Base-by-base conservation (phyloP, 1,140 invertebrate species). In the Thaumetopoea pityocampa region DNA sequence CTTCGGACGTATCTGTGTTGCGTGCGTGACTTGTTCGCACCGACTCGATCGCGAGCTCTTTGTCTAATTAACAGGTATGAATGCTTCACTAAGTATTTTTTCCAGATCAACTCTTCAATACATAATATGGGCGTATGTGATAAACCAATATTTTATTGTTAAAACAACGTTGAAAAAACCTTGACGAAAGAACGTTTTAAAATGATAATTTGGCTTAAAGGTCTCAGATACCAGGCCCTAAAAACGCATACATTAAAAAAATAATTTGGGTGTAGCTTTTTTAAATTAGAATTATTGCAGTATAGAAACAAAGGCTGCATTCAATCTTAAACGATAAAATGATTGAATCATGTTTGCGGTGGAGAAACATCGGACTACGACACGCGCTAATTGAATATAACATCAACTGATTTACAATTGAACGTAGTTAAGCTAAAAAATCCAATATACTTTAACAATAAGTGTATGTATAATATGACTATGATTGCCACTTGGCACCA, bases 1-100 rank as follows among this genome's bases (percentile, higher is more conserved):
- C 49, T 40, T 40, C 55, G 46, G 47, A 71, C 69, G 65, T 73
- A 51, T 61, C 56, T 41, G 54, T 63, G 67, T 60, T 72, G 64
- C 62, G 58, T 67, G 56, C 72, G 67, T 72, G 46, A 56, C 46
- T 60, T 65, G 66, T 59, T 63, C 56, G 64, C 66, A 70, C 66
- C 60, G 65, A 71, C 62, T 47, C 54, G 61, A 73, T 69, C 48
- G 45, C 59, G 53, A 67, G 56, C 67, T 74, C 73, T 78, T 81
- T 78, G 71, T 77, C 67, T 74, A 77, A 81, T 78, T 78, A 78
- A 51, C 70, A 81, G 72, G 73, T 78, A 81, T 67, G 69, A 60
- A 67, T 52, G 58, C 53, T 67, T 52, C 49, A 52, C 54, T 46
- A 38, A 58, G 68, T 47, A 62, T 65, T 58, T 68, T 63, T 64